A percentile compares a stretch with the other conserved stretches of the same genome.
Conservation (phyloP, 1,140 invertebrate genomes). For the Asobara japonica region DNA sequence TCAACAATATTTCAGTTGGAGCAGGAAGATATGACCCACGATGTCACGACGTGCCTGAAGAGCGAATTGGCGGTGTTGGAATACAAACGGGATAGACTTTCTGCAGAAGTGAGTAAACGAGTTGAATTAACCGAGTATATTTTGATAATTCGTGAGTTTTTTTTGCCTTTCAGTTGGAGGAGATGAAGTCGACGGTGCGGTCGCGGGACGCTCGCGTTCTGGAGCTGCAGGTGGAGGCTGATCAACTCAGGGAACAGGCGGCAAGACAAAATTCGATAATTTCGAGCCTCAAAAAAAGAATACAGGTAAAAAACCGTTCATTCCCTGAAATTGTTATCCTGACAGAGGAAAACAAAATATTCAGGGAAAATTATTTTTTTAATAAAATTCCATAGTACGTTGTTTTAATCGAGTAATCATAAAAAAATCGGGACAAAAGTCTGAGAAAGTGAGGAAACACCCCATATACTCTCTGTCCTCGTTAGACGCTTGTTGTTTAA, state of each 20-base stretch:
- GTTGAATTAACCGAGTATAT: neutral
- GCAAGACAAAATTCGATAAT: constrained; percentile 83
- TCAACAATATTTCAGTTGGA: constrained; percentile 62
- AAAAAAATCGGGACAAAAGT: too few species aligned
- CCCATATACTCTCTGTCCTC: too few species aligned
- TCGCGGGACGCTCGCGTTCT: constrained; percentile 73
- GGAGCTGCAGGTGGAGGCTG: constrained; percentile 76
- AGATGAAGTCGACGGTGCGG: constrained; percentile 74
- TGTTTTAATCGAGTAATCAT: too few species aligned
- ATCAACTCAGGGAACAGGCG: constrained; percentile 80
- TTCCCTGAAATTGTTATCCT: too few species aligned
- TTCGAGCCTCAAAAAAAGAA: constrained; percentile 78
- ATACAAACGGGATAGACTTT: constrained; percentile 82
- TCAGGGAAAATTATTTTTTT: too few species aligned
- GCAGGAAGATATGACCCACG: constrained; percentile 66
- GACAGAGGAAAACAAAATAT: too few species aligned
- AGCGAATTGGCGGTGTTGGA: constrained; percentile 83
- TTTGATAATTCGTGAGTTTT: neutral
- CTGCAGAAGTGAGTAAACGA: constrained; percentile 60
- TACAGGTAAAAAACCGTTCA: constrained; percentile 73
- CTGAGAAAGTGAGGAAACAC: too few species aligned
- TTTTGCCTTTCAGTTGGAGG: constrained; percentile 66
- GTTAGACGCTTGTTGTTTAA: neutral
- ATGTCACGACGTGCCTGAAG: constrained; percentile 77
- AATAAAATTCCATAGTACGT: too few species aligned